A percentile compares a stretch with the other conserved stretches of the same genome.
Evolutionary conservation across 2,113 vertebrate species (phyloP).

Genomic region (Conger conger): DNA sequence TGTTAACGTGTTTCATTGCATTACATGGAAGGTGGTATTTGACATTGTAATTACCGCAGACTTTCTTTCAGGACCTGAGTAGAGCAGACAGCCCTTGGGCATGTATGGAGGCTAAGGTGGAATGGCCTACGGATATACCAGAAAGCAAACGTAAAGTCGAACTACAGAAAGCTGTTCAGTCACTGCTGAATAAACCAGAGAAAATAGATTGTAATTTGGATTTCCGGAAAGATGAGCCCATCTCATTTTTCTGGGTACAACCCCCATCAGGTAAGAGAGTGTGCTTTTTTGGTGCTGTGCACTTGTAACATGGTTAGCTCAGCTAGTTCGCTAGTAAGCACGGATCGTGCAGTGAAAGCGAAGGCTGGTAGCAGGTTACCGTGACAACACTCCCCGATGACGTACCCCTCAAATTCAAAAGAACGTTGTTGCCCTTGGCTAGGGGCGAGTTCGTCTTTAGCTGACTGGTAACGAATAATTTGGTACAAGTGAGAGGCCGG

Average conservation of each 20-base stretch:
- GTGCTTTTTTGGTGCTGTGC: not conserved
- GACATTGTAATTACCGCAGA: not conserved
- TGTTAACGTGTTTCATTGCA: not conserved
- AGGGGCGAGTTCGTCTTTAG: no score
- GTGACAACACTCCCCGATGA: no score
- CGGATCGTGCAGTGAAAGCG: no score
- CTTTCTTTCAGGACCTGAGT: not conserved
- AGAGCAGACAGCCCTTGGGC: not conserved
- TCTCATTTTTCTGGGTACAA: not conserved
- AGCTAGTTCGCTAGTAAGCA: no score
- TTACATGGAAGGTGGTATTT: not conserved
- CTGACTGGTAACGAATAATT: no score
- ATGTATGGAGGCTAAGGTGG: not conserved
- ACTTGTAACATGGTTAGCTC: not conserved
- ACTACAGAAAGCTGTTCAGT: slow-evolving; percentile 4
- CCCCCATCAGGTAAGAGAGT: slow-evolving; percentile 16
- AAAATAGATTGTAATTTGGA: not conserved
- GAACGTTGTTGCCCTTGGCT: no score
- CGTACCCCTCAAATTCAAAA: no score
- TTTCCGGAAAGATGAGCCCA: not conserved
- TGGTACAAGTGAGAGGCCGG: no score
- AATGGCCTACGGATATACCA: not conserved
- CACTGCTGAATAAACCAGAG: not conserved
- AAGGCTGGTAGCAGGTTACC: no score
- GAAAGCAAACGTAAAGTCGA: not conserved